Evolutionary conservation across 2,888 invertebrate genomes (phyloP).

Genomic region (Micropterix aruncella): DNA sequence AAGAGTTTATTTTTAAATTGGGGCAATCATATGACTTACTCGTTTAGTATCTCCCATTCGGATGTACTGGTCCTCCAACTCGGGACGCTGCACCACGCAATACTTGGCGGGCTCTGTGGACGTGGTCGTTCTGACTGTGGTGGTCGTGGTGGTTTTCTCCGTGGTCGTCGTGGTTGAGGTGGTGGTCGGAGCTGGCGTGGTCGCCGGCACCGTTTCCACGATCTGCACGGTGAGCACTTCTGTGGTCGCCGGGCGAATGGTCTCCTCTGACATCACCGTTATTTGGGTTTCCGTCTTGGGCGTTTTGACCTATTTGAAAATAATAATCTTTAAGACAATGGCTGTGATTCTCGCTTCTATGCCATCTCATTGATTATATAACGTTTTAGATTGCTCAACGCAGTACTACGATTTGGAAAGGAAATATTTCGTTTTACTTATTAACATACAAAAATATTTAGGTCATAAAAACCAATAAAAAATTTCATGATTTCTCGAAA

Average conservation of each 20-base stretch:
- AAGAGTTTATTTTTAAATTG: no score
- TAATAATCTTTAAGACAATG: no score
- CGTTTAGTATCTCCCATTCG: slow-evolving; percentile 75
- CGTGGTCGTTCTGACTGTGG: slow-evolving; percentile 41
- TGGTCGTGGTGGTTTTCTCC: slow-evolving; percentile 23
- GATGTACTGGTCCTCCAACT: slow-evolving; percentile 71
- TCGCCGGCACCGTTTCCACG: slow-evolving; percentile 29
- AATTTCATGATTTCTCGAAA: no score
- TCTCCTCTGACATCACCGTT: slow-evolving; percentile 33
- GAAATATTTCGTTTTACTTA: slow-evolving; percentile 10
- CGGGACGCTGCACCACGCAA: slow-evolving; percentile 72
- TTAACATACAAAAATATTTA: no score
- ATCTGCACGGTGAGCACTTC: slow-evolving; percentile 15
- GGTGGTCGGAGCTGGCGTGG: slow-evolving; percentile 19
- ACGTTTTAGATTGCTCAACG: no score
- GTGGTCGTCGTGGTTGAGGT: slow-evolving; percentile 19
- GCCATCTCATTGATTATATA: slow-evolving; percentile 26
- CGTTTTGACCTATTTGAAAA: neutral
- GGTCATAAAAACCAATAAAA: no score
- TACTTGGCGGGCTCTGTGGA: slow-evolving; percentile 47
- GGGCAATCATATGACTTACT: no score
- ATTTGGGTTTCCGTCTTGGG: slow-evolving; percentile 19
- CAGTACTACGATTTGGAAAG: neutral
- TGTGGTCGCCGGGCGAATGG: slow-evolving; percentile 21
- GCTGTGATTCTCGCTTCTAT: no score